These are phyloP conservation scores for Pampus argenteus DNA, from an alignment of 2,797 vertebrate genomes.

Conservation along the genomic window DNA sequence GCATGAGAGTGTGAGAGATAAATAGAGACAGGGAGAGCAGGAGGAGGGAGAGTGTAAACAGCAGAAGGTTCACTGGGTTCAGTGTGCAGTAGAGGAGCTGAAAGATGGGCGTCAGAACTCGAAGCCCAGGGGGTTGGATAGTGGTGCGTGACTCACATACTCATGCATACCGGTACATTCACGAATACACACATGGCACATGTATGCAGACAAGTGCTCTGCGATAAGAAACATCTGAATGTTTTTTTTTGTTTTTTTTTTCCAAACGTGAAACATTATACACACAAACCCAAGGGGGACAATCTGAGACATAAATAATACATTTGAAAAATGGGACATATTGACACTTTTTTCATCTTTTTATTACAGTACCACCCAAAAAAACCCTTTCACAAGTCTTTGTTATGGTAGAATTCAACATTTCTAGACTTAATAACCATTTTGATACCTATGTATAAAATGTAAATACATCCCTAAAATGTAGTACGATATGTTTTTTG, in stretches of 20 bases:
- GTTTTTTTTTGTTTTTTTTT: conserved; percentile 44
- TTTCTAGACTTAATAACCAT: conserved; percentile 5
- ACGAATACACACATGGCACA: conserved; percentile 49
- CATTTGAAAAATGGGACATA: conserved; percentile 34
- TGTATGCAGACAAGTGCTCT: conserved; percentile 20
- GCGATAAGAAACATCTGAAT: conserved; percentile 41
- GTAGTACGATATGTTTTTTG: not conserved
- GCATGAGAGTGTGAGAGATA: conserved; percentile 71
- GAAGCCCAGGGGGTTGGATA: conserved; percentile 75
- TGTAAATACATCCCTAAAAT: not conserved
- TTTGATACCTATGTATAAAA: not conserved
- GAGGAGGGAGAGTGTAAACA: conserved; percentile 78
- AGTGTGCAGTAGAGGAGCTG: conserved; percentile 77
- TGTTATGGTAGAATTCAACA: not conserved
- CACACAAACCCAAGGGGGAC: conserved; percentile 36
- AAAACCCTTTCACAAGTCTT: not conserved
- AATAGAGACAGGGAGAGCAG: conserved; percentile 68
- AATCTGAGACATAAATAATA: conserved; percentile 43
- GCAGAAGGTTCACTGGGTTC: conserved; percentile 83
- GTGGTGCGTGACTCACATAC: conserved; percentile 82
- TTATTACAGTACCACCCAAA: not conserved
- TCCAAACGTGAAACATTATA: conserved; percentile 41
- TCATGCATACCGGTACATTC: conserved; percentile 80
- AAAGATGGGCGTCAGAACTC: conserved; percentile 81
- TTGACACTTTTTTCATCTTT: conserved; percentile 12